phyloP scores from a whole-genome alignment of 2,113 vertebrate species.

The Ictidomys tridecemlineatus region DNA sequence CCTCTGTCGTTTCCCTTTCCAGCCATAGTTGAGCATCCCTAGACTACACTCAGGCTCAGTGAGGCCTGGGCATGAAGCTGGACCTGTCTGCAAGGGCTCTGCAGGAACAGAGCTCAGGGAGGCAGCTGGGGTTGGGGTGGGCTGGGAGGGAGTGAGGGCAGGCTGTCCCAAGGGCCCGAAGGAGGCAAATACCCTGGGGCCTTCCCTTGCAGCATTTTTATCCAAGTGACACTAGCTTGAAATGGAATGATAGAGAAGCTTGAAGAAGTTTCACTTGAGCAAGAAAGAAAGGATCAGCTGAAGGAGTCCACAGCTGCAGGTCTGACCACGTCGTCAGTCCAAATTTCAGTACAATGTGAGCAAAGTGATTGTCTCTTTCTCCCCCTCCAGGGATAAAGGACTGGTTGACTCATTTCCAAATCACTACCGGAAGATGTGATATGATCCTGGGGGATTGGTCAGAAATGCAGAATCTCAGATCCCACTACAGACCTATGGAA shows the following conservation, averaged over 20 bases:
- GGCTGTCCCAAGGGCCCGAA: background rate
- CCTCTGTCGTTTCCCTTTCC: background rate
- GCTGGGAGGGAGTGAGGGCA: background rate
- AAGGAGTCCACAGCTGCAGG: background rate
- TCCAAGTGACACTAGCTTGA: background rate
- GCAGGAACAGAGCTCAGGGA: fast-evolving
- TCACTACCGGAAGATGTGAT: background rate
- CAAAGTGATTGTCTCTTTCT: background rate
- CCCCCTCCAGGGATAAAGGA: background rate
- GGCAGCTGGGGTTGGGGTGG: background rate
- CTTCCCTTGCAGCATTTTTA: background rate
- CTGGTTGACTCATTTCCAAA: background rate
- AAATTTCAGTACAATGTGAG: background rate
- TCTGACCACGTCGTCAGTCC: background rate
- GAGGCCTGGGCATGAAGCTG: background rate
- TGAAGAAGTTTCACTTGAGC: background rate
- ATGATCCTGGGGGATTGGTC: background rate
- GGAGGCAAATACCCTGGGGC: background rate
- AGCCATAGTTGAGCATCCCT: background rate
- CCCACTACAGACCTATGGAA: background rate
- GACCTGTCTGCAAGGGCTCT: background rate
- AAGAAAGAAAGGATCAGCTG: background rate
- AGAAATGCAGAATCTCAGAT: background rate
- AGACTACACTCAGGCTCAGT: no score
- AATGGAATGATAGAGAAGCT: background rate